Conservation (phyloP, 2,888 invertebrate genomes). For the Sepioteuthis lessoniana region DNA sequence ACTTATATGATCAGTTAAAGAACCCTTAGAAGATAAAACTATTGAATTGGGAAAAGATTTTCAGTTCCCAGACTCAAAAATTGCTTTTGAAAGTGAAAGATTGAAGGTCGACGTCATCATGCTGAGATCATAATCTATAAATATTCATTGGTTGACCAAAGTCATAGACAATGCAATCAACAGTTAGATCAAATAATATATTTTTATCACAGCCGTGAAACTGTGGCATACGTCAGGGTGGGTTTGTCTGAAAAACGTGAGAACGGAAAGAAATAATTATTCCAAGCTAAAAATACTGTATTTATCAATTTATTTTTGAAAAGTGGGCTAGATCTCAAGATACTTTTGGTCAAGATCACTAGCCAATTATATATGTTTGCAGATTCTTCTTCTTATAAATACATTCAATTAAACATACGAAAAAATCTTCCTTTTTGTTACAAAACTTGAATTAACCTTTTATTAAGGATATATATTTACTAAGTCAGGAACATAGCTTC, state of each 20-base stretch:
- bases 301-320: background rate
- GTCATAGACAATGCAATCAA: background rate
- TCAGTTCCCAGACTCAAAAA: background rate
- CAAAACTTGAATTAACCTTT: too few species aligned
- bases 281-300: background rate
- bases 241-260: background rate
- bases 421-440: too few species aligned
- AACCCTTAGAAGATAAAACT: too few species aligned
- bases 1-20: too few species aligned
- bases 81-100: background rate
- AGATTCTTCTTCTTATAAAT: too few species aligned
- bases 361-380: too few species aligned
- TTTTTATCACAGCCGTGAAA: background rate
- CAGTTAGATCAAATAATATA: background rate
- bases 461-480: too few species aligned
- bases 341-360: too few species aligned
- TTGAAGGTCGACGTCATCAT: background rate
- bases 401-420: too few species aligned
- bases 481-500: too few species aligned
- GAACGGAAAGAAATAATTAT: background rate
- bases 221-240: background rate
- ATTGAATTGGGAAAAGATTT: background rate
- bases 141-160: background rate
- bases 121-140: background rate
- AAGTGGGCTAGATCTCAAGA: background rate